Conservation (phyloP, 2,888 invertebrate species). For the Napeogenes sylphis region DNA sequence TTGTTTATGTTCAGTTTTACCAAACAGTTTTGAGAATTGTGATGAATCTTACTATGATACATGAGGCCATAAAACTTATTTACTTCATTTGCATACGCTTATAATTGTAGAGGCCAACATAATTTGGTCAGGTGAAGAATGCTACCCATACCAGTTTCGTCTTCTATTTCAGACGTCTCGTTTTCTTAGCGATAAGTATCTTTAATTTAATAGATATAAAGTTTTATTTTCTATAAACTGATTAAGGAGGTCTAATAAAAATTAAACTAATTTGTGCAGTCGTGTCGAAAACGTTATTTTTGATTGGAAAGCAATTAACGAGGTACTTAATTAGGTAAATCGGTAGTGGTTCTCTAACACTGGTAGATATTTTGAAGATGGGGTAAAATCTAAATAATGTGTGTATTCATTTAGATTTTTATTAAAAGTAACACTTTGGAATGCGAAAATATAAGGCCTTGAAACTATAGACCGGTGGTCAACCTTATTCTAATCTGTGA, state of each 20-base stretch:
- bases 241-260: conserved; percentile 46
- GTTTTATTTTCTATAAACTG: conserved; percentile 11
- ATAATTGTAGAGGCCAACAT: conserved; percentile 53
- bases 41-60: conserved; percentile 52
- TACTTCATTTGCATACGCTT: conserved; percentile 66
- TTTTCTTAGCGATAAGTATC: conserved; percentile 14
- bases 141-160: conserved; percentile 60
- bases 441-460: conserved; percentile 1
- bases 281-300: conserved; percentile 46
- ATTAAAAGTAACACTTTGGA: not conserved
- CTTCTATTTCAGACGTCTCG: conserved; percentile 37
- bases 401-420: not conserved
- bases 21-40: conserved; percentile 45
- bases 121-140: conserved; percentile 51
- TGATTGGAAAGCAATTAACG: conserved; percentile 48
- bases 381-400: not conserved
- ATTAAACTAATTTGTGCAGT: conserved; percentile 55
- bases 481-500: conserved; percentile 55
- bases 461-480: conserved; percentile 45
- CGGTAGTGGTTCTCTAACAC: conserved; percentile 16
- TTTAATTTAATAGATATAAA: conserved; percentile 14
- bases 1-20: conserved; percentile 36
- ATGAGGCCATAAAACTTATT: conserved; percentile 41
- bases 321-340: conserved; percentile 39
- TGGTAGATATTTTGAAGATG: conserved; percentile 31